Base-by-base conservation (phyloP, 2,113 vertebrate genomes). In the Semnornis frantzii region DNA sequence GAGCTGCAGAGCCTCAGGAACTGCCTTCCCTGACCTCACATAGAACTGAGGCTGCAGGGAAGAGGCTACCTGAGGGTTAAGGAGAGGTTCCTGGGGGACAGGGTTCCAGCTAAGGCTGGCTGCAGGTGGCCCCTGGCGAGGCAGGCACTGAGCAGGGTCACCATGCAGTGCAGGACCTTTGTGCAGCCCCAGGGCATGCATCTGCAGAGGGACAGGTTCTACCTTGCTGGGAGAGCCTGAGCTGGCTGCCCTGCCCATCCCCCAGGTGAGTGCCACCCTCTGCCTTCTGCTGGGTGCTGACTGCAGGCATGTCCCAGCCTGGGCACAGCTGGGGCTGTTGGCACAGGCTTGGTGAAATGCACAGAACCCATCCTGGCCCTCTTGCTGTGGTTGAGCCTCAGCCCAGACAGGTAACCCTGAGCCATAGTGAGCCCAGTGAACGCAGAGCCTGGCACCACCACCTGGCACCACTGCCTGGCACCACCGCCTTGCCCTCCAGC, bases 321-420 rank as follows among this genome's bases (percentile, higher is more conserved):
- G 54, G 28, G 33, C 46, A 6, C 30, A 25, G 87, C 28, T 2
- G 0, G 18, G 46, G n/a, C 55, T 54, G 55, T n/a, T 55, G 70
- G 27, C 1, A 2, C 9, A 2, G 3, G 20, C 24, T 58, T 2
- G 3, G 21, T 0, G 1, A 12, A 15, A 33, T 3, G 8, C 1
- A 2, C 2, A 7, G 69, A 55, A 18, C n/a, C 21, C 5, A 0
- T 39, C 27, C 77, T 27, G 62, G n/a, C 50, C 19, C 13, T 57
- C 25, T n/a, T 16, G 30, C 48, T 28, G 50, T 3, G 3, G 39
- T 14, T n/a, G 50, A 76, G 10, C 27, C 42, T 34, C 6, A 1
- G 12, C 54, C 34, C 46, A 10, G 34, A n/a, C 52, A 27, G 55
- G 59, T 91, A 92, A 16, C 94, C 84, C 33, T 0, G 24, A 25